Conservation (phyloP, 2,797 vertebrate species). For the Neomorphus geoffroyi region DNA sequence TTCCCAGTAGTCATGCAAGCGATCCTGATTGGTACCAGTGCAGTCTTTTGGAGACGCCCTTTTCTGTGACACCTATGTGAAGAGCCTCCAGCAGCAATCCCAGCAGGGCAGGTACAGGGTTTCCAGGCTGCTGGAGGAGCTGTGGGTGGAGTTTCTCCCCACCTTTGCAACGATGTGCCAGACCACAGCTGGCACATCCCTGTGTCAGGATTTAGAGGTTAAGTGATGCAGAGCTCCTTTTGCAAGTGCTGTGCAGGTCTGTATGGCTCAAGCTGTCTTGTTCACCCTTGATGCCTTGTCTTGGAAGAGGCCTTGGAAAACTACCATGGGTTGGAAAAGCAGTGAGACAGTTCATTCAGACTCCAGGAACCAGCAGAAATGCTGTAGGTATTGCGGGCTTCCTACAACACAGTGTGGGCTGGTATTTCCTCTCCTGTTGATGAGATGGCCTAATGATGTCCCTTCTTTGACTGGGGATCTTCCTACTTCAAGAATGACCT, state of each 20-base stretch:
- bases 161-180: rapidly evolving
- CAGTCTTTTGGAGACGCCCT: background rate
- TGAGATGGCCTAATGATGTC: background rate
- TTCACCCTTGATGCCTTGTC: background rate
- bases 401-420: background rate
- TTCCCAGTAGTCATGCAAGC: rapidly evolving
- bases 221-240: background rate
- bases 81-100: background rate
- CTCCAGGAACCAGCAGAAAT: background rate
- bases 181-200: background rate
- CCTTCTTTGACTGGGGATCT: background rate
- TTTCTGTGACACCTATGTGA: background rate
- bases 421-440: background rate
- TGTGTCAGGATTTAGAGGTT: background rate
- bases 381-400: background rate
- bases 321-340: background rate
- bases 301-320: background rate
- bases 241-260: background rate
- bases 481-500: background rate
- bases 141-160: background rate
- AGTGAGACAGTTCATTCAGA: background rate
- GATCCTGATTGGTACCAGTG: background rate
- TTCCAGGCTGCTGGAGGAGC: background rate
- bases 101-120: no score
- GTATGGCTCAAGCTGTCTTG: background rate